Evolutionary conservation across 1,140 invertebrate species (phyloP), one percentile per base, ranked within the genome.

Genomic region (Formica selysi): DNA sequence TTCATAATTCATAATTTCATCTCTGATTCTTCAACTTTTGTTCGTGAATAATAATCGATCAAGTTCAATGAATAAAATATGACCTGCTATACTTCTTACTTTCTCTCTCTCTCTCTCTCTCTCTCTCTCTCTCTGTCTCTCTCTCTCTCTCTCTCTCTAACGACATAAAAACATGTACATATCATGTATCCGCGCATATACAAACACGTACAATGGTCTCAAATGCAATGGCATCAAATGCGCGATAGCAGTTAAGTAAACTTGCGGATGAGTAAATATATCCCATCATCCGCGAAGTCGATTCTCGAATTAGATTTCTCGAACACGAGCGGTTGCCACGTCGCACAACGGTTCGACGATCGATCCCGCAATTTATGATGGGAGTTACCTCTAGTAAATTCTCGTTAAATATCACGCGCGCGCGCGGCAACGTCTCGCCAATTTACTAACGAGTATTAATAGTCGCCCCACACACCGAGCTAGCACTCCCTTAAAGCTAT

Each of bases 381-480:
- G 62, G 22, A 71, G 79, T 61, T 32, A 73, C 41, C 54, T 61
- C 29, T 32, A 32, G 38, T 29, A 51, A 61, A 74, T 73, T 83
- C 54, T 61, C 54, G 38, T 74, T 73, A 44, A 83, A 32, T 61
- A 83, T 59, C 79, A 36, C n/a, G 29, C 54, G 51, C 67, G 22
- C 22, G 29, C 8, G 22, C 5, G 8, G 19, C 26, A 70, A 83
- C 38, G 54, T 61, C 68, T 74, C 79, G 38, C 68, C 68, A 62
- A 73, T 83, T 83, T 48, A 83, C 38, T 61, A 44, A 83, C 54
- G 51, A 29, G 11, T 81, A 83, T 83, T 74, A 83, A 83, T 83
- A 83, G 54, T 29, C n/a, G 48, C 32, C 44, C 48, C 16, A 16
- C 32, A 32, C 32, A 32, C 32, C 32, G 48, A 70, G 44, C 32